Evolutionary conservation across 2,888 invertebrate species (phyloP).

Genomic region (Therioaphis trifolii): DNA sequence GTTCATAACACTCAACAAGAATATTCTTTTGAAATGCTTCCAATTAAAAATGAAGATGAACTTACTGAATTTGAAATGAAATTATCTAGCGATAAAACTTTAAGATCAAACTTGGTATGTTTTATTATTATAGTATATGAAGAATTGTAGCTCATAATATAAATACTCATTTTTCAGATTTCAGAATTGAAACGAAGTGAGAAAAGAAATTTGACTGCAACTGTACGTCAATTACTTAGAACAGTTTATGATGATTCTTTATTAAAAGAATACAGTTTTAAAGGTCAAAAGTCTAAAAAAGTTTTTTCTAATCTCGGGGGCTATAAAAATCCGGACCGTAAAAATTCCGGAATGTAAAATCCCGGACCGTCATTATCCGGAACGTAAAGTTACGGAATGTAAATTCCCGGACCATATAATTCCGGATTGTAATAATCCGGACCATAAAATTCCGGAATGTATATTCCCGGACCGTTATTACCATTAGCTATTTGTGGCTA

Average conservation of each 20-base stretch:
- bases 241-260: background rate
- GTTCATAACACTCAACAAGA: background rate
- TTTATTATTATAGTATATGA: background rate
- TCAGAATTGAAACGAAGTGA: background rate
- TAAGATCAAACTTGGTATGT: background rate
- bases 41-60: background rate
- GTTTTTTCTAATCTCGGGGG: conserved; percentile 3
- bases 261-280: background rate
- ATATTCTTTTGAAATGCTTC: background rate
- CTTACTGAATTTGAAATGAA: background rate
- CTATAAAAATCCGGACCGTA: too few relatives aligned
- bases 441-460: too few relatives aligned
- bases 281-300: background rate
- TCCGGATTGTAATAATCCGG: too few relatives aligned
- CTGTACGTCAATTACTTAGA: background rate
- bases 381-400: too few relatives aligned
- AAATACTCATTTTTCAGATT: background rate
- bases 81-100: background rate
- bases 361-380: too few relatives aligned
- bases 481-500: too few relatives aligned
- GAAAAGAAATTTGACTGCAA: background rate
- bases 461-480: too few relatives aligned
- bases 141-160: background rate
- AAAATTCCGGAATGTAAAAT: too few relatives aligned
- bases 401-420: too few relatives aligned